Conservation (phyloP, 2,797 vertebrate genomes). For the Leuciscus waleckii region DNA sequence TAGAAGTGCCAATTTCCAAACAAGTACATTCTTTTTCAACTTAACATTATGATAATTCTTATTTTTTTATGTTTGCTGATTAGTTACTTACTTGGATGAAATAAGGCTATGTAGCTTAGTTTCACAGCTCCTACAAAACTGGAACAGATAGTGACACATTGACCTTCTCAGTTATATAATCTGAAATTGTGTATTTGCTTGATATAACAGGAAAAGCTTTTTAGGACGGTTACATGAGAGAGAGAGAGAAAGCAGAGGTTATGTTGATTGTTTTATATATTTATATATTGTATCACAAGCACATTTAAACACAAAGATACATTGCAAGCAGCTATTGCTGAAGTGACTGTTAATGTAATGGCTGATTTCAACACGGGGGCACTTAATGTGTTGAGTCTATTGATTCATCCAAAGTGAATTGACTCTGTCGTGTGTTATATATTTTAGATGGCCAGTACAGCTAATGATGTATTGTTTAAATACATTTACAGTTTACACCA, state of each 20-base stretch:
- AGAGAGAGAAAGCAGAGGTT: slow-evolving; percentile 4
- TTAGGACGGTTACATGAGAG: not conserved
- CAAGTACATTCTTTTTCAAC: not conserved
- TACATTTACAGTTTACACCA: slow-evolving; percentile 10
- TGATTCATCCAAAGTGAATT: slow-evolving; percentile 26
- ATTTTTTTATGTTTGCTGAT: not conserved
- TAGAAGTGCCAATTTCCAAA: not conserved
- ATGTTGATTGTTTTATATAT: slow-evolving; percentile 32
- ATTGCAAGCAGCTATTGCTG: slow-evolving; percentile 26
- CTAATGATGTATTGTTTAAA: slow-evolving; percentile 2
- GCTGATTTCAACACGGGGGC: slow-evolving; percentile 17
- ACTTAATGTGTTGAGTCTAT: slow-evolving; percentile 38
- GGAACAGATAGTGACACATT: not conserved
- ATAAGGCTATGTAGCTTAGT: not conserved
- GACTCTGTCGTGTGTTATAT: slow-evolving; percentile 2
- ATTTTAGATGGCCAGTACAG: not conserved
- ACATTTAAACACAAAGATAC: slow-evolving; percentile 26
- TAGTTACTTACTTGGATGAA: slow-evolving; percentile 7
- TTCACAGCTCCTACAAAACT: slow-evolving; percentile 20
- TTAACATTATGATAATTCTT: not conserved
- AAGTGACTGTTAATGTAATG: slow-evolving; percentile 37
- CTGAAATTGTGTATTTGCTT: not conserved
- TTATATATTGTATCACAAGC: slow-evolving; percentile 26
- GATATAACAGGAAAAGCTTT: slow-evolving; percentile 22
- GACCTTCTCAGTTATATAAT: slow-evolving; percentile 27